Conservation (phyloP, 2,888 invertebrate species). For the Serrognathus titanus region DNA sequence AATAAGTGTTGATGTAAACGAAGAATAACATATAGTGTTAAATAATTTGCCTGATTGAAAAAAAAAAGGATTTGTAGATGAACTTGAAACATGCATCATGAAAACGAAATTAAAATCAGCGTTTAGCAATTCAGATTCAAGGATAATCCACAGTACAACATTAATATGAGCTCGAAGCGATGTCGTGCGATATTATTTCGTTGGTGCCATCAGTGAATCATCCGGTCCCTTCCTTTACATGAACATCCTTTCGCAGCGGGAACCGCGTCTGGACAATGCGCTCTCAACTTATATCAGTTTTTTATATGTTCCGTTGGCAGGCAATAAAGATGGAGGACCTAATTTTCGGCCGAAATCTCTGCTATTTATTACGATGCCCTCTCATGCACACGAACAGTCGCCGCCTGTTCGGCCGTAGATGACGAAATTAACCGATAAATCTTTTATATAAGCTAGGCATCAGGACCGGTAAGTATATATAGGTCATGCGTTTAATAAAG, state of each 20-base stretch:
- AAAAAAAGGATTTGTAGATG: no score
- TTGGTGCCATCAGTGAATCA: conserved; percentile 32
- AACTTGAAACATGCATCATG: no score
- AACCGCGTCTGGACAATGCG: conserved; percentile 44
- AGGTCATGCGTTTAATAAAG: no score
- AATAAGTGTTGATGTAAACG: no score
- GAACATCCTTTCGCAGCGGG: conserved; percentile 44
- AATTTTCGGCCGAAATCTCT: conserved; percentile 46
- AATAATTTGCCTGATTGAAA: no score
- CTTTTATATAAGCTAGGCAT: background rate
- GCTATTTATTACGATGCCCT: conserved; percentile 39
- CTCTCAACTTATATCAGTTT: conserved; percentile 45
- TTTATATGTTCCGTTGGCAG: conserved; percentile 46
- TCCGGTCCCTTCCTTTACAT: conserved; percentile 29
- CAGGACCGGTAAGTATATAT: no score
- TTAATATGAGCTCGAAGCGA: no score
- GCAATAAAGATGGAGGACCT: conserved; percentile 48
- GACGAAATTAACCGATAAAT: conserved; percentile 19
- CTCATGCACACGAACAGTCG: conserved; percentile 4
- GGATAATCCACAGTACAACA: no score
- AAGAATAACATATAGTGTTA: no score
- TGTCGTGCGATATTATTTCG: conserved; percentile 15
- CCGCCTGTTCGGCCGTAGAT: conserved; percentile 10
- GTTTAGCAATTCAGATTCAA: no score
- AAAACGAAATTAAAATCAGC: no score